Base-by-base conservation (phyloP, 2,888 invertebrate species). In the Ramazzottius varieornatus region DNA sequence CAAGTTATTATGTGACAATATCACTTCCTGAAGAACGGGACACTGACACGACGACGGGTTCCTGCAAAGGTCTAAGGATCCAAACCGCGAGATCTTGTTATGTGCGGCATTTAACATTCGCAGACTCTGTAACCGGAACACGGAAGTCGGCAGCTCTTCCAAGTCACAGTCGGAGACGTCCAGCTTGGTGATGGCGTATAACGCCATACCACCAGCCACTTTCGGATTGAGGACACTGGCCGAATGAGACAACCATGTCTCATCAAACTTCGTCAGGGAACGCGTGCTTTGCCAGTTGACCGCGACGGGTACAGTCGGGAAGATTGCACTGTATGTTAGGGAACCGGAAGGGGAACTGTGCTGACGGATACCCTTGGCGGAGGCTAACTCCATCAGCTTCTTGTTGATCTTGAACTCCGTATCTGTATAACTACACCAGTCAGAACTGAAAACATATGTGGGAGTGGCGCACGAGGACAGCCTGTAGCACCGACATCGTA, bases 381-480 rank as follows among this genome's bases (percentile, higher is more conserved):
- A 79, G 32, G 80, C 79, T 71, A 84, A 83, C 0, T 84, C 83
- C 76, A 91, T 82, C 1, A 84, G 83, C 69, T 86, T 85, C 74
- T 88, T 89, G 77, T 93, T 92, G 64, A 96, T 84, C 76, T 88
- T 88, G 76, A 85, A 86, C 72, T 94, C 93, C 0, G 87, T 86
- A 77, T 96, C 96, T 0, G 87, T 83, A 75, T 88, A 40, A 8
- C 8, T 20, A 20, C 8, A 40, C 8, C 40, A 40, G 40, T 13
- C 40, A 40, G 8, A 20, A 40, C 8, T 13, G 8, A 40, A 40
- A 20, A 40, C 40, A 40, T 40, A n/a, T n/a, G n/a, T n/a, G n/a
- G n/a, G n/a, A n/a, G n/a, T n/a, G n/a, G n/a, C n/a, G n/a, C n/a
- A n/a, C n/a, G n/a, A n/a, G n/a, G n/a, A n/a, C n/a, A n/a, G n/a